Evolutionary conservation across 53 echinoderm and acorn worm genomes (phyloP).

Genomic region (Echinarachnius parma): DNA sequence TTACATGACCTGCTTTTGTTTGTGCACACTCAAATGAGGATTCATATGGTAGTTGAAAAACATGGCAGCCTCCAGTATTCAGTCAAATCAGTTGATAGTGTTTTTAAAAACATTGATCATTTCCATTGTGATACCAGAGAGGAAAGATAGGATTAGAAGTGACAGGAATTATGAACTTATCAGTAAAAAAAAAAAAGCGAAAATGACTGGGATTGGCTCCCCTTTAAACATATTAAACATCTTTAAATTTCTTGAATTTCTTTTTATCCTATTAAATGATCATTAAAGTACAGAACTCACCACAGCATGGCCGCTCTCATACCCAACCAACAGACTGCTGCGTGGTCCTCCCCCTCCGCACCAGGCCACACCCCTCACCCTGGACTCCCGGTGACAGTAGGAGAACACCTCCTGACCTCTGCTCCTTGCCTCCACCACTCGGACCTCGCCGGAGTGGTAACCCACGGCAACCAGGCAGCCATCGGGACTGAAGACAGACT

Average conservation of each 20-base stretch:
- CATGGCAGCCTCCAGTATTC: too few relatives aligned
- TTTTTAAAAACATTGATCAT: too few relatives aligned
- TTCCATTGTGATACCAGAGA: too few relatives aligned
- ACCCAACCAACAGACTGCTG: conserved; percentile 57
- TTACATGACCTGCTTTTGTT: too few relatives aligned
- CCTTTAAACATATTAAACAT: too few relatives aligned
- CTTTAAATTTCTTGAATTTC: neutral
- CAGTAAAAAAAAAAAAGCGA: too few relatives aligned
- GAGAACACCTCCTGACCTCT: conserved; percentile 52
- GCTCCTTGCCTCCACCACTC: conserved; percentile 55
- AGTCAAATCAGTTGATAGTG: too few relatives aligned
- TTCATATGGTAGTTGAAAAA: too few relatives aligned
- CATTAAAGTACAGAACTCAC: conserved; percentile 43
- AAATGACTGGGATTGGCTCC: too few relatives aligned
- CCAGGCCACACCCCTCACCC: conserved; percentile 72
- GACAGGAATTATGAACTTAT: too few relatives aligned
- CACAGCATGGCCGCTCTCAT: conserved; percentile 65
- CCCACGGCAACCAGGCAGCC: conserved; percentile 68
- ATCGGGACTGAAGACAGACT: conserved; percentile 60
- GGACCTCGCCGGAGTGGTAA: conserved; percentile 74
- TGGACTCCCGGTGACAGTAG: conserved; percentile 44
- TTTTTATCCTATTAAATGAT: neutral
- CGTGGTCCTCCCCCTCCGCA: neutral
- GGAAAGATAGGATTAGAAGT: too few relatives aligned
- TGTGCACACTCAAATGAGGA: too few relatives aligned